Conservation (phyloP, 2,797 vertebrate genomes). For the Megaceryle alcyon region DNA sequence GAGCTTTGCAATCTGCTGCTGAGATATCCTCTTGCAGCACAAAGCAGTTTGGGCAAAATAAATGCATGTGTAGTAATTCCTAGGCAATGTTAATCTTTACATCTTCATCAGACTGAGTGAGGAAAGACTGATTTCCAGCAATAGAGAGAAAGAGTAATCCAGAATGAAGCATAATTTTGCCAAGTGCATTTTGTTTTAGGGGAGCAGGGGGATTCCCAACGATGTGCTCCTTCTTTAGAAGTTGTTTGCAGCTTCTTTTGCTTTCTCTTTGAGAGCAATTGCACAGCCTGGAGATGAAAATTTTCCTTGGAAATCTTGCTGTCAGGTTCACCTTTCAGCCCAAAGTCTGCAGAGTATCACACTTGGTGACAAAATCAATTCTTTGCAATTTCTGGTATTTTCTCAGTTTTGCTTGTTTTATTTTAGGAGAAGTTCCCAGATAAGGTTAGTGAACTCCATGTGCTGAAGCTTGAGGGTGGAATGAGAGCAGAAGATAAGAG, state of each 20-base stretch:
- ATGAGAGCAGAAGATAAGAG: not conserved
- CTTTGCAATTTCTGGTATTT: not conserved
- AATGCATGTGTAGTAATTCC: rapidly evolving
- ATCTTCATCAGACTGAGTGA: not conserved
- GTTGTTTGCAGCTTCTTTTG: not conserved
- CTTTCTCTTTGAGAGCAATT: not conserved
- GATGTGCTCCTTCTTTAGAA: not conserved
- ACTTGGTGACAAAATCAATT: not conserved
- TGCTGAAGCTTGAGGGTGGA: not conserved
- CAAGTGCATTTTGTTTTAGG: not conserved
- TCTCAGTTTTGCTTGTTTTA: not conserved
- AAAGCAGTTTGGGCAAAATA: not conserved
- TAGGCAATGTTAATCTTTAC: not conserved
- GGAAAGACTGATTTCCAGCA: not conserved
- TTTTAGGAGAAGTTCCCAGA: not conserved
- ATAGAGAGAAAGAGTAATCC: not conserved
- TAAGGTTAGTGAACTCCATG: not conserved
- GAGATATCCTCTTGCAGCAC: not conserved
- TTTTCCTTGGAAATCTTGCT: not conserved
- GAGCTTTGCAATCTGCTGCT: not conserved
- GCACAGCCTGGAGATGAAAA: not conserved
- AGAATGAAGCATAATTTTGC: not conserved
- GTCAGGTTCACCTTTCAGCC: not conserved
- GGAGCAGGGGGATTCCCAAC: not conserved
- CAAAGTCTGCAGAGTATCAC: not conserved